These are phyloP conservation scores for Stegastes partitus DNA, from an alignment of 2,113 vertebrate species.

Conservation along the genomic window DNA sequence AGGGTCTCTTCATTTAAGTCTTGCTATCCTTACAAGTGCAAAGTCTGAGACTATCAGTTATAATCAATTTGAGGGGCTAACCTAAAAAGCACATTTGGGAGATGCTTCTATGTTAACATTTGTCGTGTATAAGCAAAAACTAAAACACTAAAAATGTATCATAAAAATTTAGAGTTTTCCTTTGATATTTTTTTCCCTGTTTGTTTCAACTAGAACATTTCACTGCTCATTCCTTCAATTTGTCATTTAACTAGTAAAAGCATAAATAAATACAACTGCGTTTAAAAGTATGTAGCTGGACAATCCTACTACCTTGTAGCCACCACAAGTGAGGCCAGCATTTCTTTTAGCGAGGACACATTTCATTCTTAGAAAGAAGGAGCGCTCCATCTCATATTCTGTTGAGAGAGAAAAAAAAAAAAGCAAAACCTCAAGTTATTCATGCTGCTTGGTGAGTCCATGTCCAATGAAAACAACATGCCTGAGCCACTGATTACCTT, in stretches of 20 bases:
- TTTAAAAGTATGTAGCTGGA: too few relatives aligned
- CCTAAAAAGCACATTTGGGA: too few relatives aligned
- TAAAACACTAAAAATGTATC: too few relatives aligned
- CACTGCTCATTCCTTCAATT: too few relatives aligned
- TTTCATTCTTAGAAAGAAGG: conserved; percentile 98
- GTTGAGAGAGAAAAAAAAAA: conserved; percentile 7
- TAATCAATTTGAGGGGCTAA: too few relatives aligned
- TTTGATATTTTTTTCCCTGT: too few relatives aligned
- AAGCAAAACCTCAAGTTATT: background rate
- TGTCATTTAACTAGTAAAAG: background rate
- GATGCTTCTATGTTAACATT: too few relatives aligned
- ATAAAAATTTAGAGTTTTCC: too few relatives aligned
- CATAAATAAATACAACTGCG: background rate
- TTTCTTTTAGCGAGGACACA: conserved; percentile 98
- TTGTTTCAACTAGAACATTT: too few relatives aligned
- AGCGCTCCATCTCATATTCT: conserved; percentile 98
- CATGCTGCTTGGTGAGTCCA: background rate
- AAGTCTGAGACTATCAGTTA: background rate
- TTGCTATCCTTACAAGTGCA: too few relatives aligned
- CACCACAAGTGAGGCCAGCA: conserved; percentile 96
- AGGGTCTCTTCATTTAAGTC: too few relatives aligned
- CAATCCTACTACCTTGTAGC: conserved; percentile 89
- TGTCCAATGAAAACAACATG: background rate
- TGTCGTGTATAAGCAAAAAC: too few relatives aligned
- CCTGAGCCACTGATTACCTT: conserved; percentile 84